Evolutionary conservation across 2,888 invertebrate genomes (phyloP).

Genomic region (Leptopilina drosophilae): DNA sequence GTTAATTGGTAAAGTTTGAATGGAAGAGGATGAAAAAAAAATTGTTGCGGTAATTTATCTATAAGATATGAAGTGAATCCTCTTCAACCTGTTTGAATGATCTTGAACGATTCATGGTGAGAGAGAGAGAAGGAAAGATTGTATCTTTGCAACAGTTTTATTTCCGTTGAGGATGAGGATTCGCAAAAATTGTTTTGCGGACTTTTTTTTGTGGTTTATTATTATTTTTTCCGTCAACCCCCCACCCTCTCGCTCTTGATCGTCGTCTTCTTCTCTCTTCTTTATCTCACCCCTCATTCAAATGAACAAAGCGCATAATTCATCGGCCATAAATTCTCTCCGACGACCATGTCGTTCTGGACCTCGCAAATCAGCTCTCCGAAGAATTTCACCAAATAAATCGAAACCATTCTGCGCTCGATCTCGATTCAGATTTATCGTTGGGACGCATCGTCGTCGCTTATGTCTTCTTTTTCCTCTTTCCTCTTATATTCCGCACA

Average conservation of each 20-base stretch:
- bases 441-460: conserved; percentile 19
- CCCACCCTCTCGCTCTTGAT: not conserved
- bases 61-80: conserved; percentile 18
- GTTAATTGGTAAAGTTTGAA: conserved; percentile 21
- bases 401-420: conserved; percentile 30
- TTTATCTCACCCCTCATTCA: conserved; percentile 41
- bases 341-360: conserved; percentile 46
- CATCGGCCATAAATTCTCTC: conserved; percentile 61
- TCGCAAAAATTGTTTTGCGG: conserved; percentile 11
- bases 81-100: conserved; percentile 26
- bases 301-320: conserved; percentile 60
- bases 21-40: not conserved
- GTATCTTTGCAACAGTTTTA: conserved; percentile 1
- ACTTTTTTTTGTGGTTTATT: conserved; percentile 10
- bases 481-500: not conserved
- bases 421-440: conserved; percentile 45
- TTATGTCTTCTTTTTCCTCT: conserved; percentile 24
- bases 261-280: conserved; percentile 32
- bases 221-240: conserved; percentile 34
- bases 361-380: conserved; percentile 51
- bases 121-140: not conserved
- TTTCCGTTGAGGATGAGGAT: not conserved
- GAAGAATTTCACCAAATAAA: conserved; percentile 48
- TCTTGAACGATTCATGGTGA: not conserved
- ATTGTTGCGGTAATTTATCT: not conserved